phyloP scores from a whole-genome alignment of 2,888 invertebrate genomes.

The Cacoxenus indagator region DNA sequence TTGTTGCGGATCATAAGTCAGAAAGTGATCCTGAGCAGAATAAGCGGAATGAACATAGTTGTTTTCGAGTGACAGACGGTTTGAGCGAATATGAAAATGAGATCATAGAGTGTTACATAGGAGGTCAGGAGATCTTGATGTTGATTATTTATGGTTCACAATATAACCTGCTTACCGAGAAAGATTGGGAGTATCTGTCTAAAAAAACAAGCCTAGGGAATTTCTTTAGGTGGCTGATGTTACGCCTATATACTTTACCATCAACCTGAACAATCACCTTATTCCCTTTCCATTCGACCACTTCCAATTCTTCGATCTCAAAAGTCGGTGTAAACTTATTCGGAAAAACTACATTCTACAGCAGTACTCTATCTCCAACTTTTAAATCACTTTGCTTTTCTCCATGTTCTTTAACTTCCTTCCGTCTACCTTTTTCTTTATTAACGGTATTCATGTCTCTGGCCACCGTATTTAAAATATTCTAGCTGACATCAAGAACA shows the following conservation, averaged over 20 bases:
- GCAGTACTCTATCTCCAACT: no score
- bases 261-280: no score
- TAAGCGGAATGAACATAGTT: not conserved
- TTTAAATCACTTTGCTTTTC: constrained; percentile 13
- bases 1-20: not conserved
- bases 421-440: constrained; percentile 21
- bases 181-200: not conserved
- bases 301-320: no score
- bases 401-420: constrained; percentile 9
- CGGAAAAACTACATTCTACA: no score
- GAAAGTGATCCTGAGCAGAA: not conserved
- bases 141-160: not conserved
- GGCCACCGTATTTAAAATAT: no score
- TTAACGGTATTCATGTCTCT: no score
- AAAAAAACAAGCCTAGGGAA: no score
- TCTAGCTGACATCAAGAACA: no score
- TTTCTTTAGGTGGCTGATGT: no score
- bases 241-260: no score
- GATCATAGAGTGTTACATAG: not conserved
- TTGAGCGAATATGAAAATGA: not conserved
- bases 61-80: not conserved
- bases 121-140: not conserved
- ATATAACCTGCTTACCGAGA: not conserved
- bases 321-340: no score
- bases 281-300: no score